Percentiles rank a stretch among this genome's conserved stretches.
These are phyloP conservation scores for Prionchulus punctatus DNA, from an alignment of 2,888 invertebrate species.

Conservation along the genomic window DNA sequence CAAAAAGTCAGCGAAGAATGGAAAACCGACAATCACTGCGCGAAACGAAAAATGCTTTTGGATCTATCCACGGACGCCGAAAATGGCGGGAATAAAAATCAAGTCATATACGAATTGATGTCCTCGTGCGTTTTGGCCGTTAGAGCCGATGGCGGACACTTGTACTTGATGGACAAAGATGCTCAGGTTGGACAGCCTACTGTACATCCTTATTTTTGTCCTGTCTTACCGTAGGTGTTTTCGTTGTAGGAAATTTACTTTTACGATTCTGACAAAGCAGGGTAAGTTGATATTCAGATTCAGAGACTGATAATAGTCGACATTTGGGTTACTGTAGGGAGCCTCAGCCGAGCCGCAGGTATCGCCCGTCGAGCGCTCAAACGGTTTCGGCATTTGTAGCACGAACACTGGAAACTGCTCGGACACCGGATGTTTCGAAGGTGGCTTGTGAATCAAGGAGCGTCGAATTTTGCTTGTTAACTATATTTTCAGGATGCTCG, in stretches of 20 bases:
- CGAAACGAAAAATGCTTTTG: conserved; percentile 48
- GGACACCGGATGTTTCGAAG: conserved; percentile 22
- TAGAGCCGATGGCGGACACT: conserved; percentile 49
- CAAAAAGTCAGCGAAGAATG: conserved; percentile 8
- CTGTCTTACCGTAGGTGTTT: no score
- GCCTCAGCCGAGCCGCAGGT: conserved; percentile 9
- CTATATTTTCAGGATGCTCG: conserved; percentile 35
- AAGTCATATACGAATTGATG: conserved; percentile 51
- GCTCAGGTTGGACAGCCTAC: no score
- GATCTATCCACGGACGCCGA: conserved; percentile 47
- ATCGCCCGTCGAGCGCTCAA: conserved; percentile 19
- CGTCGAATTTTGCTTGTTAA: background rate
- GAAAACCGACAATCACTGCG: conserved; percentile 38
- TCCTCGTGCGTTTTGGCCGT: conserved; percentile 49
- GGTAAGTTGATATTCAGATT: background rate
- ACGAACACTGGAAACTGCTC: conserved; percentile 27
- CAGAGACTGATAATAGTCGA: background rate
- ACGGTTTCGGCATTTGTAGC: conserved; percentile 35
- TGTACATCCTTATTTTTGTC: no score
- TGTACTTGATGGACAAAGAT: conserved; percentile 43
- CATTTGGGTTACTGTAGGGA: background rate
- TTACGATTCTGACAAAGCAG: conserved; percentile 13
- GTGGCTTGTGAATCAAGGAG: conserved; percentile 14
- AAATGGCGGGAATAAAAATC: conserved; percentile 45
- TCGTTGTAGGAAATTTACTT: conserved; percentile 16